Evolutionary conservation across 2,113 vertebrate species (phyloP).

Genomic region (Athene cunicularia): DNA sequence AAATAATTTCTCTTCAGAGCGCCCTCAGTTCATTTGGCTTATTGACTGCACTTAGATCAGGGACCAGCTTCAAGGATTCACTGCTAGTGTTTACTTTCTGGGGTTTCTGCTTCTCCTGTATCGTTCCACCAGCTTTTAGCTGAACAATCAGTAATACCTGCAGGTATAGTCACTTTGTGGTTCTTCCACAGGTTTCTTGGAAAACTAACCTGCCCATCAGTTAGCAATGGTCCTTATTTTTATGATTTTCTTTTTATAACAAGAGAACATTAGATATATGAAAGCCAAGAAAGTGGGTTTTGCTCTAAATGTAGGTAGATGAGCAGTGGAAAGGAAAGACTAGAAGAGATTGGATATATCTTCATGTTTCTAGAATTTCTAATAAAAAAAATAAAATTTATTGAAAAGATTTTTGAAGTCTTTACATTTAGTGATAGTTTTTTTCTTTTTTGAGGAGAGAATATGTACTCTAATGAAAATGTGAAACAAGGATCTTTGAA

Average conservation of each 20-base stretch:
- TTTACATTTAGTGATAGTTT: neutral
- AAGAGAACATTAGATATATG: neutral
- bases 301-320: neutral
- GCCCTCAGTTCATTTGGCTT: neutral
- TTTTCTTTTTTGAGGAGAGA: neutral
- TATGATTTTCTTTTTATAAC: neutral
- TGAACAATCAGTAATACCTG: neutral
- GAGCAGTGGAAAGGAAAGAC: neutral
- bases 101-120: neutral
- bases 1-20: neutral
- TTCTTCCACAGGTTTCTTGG: neutral
- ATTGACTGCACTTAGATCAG: neutral
- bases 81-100: neutral
- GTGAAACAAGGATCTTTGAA: neutral
- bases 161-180: neutral
- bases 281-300: neutral
- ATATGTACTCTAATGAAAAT: neutral
- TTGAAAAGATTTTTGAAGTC: neutral
- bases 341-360: neutral
- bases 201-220: neutral
- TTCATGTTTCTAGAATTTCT: neutral
- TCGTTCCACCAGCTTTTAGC: neutral
- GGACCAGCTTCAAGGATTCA: neutral
- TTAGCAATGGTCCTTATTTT: neutral
- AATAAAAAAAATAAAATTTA: neutral